Evolutionary conservation across 2,797 vertebrate genomes (phyloP).

Genomic region (Artibeus lituratus): DNA sequence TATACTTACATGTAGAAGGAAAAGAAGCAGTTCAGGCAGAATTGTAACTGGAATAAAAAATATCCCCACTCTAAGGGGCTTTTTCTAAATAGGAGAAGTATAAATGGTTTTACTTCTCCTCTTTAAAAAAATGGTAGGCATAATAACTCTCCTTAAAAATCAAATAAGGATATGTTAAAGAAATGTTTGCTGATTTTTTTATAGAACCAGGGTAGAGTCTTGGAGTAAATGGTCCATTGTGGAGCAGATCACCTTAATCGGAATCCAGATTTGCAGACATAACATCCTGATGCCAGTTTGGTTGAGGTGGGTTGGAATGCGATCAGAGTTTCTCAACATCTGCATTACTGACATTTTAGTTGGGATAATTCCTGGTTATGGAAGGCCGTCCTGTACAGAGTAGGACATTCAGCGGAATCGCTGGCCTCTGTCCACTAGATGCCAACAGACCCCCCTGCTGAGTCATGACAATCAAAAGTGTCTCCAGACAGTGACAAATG

Average conservation of each 20-base stretch:
- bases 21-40: neutral
- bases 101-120: neutral
- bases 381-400: neutral
- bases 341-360: neutral
- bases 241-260: neutral
- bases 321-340: neutral
- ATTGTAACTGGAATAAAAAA: conserved; percentile 1
- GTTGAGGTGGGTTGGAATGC: neutral
- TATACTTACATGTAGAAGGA: neutral
- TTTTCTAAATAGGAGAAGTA: neutral
- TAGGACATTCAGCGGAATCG: neutral
- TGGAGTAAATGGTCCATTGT: neutral
- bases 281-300: neutral
- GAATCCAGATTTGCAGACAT: neutral
- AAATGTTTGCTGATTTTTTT: neutral
- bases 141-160: neutral
- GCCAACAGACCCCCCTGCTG: neutral
- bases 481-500: neutral
- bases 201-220: neutral
- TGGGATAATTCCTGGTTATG: neutral
- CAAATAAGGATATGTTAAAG: neutral
- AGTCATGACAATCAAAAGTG: neutral
- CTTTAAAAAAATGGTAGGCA: neutral
- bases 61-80: neutral
- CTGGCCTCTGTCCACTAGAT: neutral